Base-by-base conservation (phyloP, 2,888 invertebrate species). In the Pyrgus malvae region DNA sequence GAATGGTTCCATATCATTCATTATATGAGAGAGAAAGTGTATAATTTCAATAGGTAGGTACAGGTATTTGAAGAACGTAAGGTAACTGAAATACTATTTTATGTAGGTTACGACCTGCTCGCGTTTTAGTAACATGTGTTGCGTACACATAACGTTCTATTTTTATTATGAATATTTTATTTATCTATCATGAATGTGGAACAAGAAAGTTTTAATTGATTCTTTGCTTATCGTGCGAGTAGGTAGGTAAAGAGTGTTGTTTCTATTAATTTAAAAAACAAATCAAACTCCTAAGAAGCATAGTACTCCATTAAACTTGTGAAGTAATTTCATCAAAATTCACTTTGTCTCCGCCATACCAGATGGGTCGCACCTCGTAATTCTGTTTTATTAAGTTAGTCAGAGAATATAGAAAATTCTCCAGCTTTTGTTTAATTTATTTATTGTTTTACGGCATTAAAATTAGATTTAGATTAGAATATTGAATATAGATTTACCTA, bases 301-400 rank as follows among this genome's bases (percentile, higher is more conserved):
- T 76, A n/a, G n/a, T n/a, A 77, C 78, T 79, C 83, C 80, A 82
- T 84, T 84, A 84, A 85, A 86, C 78, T 85, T 82, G 72, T 67
- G 66, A 79, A 86, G 78, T 84, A 85, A 86, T 88, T 85, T 81
- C 79, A 83, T 83, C 79, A 81, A 83, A 83, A 81, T 85, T 83
- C 80, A 86, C 83, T 87, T 83, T 81, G 85, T 81, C 83, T 76
- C 72, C 70, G 71, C 63, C 72, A 75, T 70, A 73, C 76, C 86
- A 86, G 84, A 83, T 83, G 85, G 83, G 81, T 77, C 79, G 78
- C 81, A 77, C 80, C 71, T 80, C 76, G 70, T 74, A 80, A 86
- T 84, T 83, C 78, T 75, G 76, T 79, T 84, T 83, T 82, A 85
- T 87, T 83, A 84, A 83, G 76, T 83, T 80, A 77, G 73, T 74